Evolutionary conservation across 2,888 invertebrate species (phyloP).

Genomic region (Drosophila paramelanica): DNA sequence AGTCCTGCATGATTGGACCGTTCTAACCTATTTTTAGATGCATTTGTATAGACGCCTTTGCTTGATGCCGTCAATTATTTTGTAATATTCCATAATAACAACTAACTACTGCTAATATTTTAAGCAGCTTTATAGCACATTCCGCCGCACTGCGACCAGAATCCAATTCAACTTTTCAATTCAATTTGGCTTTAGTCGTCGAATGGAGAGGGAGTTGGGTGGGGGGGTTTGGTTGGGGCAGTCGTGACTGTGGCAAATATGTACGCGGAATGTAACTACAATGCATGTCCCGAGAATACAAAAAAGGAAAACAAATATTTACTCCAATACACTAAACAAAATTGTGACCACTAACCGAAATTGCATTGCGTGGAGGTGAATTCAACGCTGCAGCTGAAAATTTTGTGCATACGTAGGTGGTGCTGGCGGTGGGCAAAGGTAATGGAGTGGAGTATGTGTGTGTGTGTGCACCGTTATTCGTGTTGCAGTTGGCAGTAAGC

Average conservation of each 20-base stretch:
- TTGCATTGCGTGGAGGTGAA: conserved; percentile 63
- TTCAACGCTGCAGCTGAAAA: background rate
- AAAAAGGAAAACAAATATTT: conserved; percentile 60
- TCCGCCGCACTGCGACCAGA: conserved; percentile 31
- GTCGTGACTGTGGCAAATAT: conserved; percentile 34
- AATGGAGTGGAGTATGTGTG: background rate
- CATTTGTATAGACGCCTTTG: no score
- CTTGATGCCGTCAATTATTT: background rate
- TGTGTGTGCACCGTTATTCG: conserved; percentile 16
- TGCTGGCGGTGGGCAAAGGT: background rate
- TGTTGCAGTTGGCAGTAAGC: conserved; percentile 37
- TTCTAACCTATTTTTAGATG: no score
- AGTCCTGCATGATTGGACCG: no score
- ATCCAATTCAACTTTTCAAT: conserved; percentile 60
- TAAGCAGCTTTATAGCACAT: conserved; percentile 48
- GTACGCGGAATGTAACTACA: conserved; percentile 52
- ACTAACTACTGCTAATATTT: conserved; percentile 51
- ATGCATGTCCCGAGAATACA: conserved; percentile 35
- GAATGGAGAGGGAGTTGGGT: background rate
- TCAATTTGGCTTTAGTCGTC: conserved; percentile 37
- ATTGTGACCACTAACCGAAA: conserved; percentile 76
- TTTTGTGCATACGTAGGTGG: background rate
- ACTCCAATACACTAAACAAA: conserved; percentile 70
- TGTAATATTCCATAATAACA: conserved; percentile 42
- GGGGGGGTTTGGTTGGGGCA: background rate